phyloP scores from a whole-genome alignment of 2,888 invertebrate species.

The Agrotis puta region DNA sequence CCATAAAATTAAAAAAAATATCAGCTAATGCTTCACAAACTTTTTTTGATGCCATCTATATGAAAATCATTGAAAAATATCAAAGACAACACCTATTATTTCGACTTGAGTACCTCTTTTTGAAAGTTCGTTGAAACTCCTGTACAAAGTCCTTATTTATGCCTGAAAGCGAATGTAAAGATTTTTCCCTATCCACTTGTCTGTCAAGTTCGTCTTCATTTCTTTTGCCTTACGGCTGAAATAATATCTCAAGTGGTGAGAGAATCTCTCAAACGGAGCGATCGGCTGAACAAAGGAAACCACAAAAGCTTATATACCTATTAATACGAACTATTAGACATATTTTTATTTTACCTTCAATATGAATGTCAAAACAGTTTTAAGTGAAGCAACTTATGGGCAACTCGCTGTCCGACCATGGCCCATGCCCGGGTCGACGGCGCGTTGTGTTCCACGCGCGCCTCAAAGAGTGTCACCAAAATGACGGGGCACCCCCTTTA shows the following conservation, averaged over 20 bases:
- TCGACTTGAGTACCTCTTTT: conserved; percentile 19
- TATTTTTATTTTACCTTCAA: conserved; percentile 9
- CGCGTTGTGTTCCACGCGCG: too few species aligned
- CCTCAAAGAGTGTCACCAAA: too few species aligned
- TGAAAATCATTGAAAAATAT: background rate
- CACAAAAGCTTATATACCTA: background rate
- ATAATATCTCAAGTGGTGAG: conserved; percentile 53
- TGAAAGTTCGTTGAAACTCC: conserved; percentile 24
- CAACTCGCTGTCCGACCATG: too few species aligned
- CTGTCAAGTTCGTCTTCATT: conserved; percentile 55
- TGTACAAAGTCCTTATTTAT: conserved; percentile 40
- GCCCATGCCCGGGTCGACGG: too few species aligned
- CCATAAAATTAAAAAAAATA: too few species aligned
- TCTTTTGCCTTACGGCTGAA: conserved; percentile 48
- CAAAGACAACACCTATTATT: conserved; percentile 13
- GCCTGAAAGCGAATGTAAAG: conserved; percentile 48
- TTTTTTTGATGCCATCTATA: too few species aligned
- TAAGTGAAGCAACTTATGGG: too few species aligned
- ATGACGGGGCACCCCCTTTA: too few species aligned
- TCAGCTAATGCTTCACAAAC: too few species aligned
- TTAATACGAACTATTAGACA: conserved; percentile 9
- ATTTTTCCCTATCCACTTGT: conserved; percentile 49
- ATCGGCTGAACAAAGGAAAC: conserved; percentile 34
- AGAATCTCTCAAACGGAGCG: conserved; percentile 32
- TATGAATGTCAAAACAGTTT: background rate